Evolutionary conservation across 1,140 invertebrate genomes (phyloP).

Genomic region (Centruroides vittatus): DNA sequence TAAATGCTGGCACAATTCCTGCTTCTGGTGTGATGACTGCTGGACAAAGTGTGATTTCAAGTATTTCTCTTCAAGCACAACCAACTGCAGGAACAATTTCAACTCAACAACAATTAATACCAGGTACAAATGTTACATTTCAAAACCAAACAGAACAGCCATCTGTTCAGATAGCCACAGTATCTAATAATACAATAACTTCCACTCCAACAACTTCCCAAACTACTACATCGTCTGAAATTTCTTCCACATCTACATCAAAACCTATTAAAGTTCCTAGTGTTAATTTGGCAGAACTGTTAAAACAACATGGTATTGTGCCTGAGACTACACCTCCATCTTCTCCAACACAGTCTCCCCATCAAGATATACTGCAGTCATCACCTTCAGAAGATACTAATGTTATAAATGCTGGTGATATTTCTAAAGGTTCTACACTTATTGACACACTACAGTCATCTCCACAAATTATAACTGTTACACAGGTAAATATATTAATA

Average conservation of each 20-base stretch:
- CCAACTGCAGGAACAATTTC: constrained; percentile 2
- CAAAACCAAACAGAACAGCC: constrained; percentile 10
- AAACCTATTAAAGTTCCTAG: constrained; percentile 9
- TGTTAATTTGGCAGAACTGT: constrained; percentile 21
- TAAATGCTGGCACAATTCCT: constrained; percentile 8
- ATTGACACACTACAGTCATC: constrained; percentile 2
- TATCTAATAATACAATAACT: no score
- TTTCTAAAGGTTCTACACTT: no score
- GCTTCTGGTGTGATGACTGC: constrained; percentile 9
- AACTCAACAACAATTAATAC: constrained; percentile 6
- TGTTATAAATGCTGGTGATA: no score
- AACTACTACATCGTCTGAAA: background rate
- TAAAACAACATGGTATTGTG: constrained; percentile 22
- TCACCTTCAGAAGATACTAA: no score
- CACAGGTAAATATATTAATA: constrained; percentile 3
- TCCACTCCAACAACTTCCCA: no score
- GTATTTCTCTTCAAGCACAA: constrained; percentile 12
- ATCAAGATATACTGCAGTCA: no score
- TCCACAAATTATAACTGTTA: constrained; percentile 1
- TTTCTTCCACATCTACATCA: background rate
- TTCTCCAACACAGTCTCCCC: constrained; percentile 9
- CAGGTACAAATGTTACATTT: constrained; percentile 13
- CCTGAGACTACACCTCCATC: constrained; percentile 13
- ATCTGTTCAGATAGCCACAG: constrained; percentile 1
- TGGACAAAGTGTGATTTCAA: constrained; percentile 11